Evolutionary conservation across 2,113 vertebrate genomes (phyloP), one percentile per base, ranked within the genome.

Genomic region (Motacilla tschutschensis): DNA sequence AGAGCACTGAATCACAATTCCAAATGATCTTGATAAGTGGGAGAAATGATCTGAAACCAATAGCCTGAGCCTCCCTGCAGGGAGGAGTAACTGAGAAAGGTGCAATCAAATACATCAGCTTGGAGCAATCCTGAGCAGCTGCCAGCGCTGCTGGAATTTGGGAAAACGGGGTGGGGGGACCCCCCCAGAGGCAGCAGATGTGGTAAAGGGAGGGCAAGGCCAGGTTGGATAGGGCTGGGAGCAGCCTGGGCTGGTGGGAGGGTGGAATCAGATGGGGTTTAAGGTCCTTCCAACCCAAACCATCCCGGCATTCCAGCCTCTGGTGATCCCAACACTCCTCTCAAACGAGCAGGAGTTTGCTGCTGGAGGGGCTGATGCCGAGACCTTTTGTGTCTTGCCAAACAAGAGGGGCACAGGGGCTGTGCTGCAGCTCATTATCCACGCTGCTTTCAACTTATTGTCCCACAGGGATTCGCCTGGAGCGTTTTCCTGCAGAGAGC

Each of bases 11-110:
- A 84, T 76, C 72, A n/a, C 59, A 73, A 11, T 47, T 76, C 72
- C 26, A 76, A 93, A 62, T 21, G 14, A 75, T 88, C 54, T 64
- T 83, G 86, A 36, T 69, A 72, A 79, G 46, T 79, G 78, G 71
- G 63, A 84, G 87, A 88, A 91, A 79, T 76, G 50, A 58, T 79
- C 81, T 84, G 81, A 90, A 90, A 88, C 84, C 63, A 19, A n/a
- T 13, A 74, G 70, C 28, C 10, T 57, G 54, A 54, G 43, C 35
- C 22, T 91, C 59, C 71, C 74, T 10, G 22, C 65, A 46, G 65
- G 44, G 80, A 31, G 51, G 29, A 13, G 36, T 2, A 12, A 54
- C 46, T 31, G 10, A 44, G 79, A 17, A 72, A 81, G 88, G 63
- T 65, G 81, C 90, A 48, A 57, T 38, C 48, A 69, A 75, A 78